Evolutionary conservation across 1,140 invertebrate genomes (phyloP).

Genomic region (Bradysia coprophila): DNA sequence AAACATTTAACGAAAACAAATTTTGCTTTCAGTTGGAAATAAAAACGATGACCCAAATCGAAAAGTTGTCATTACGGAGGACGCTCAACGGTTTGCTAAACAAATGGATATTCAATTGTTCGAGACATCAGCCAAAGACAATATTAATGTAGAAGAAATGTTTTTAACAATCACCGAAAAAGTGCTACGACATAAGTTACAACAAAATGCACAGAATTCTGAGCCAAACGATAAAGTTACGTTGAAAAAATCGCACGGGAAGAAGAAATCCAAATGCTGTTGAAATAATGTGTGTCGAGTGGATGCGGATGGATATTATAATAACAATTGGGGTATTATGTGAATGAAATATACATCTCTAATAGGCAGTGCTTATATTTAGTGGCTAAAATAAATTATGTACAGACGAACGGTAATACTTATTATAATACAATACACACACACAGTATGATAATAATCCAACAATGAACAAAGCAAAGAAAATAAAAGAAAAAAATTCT

Average conservation of each 20-base stretch:
- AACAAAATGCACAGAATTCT: slow-evolving; percentile 15
- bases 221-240: slow-evolving; percentile 34
- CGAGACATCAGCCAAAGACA: slow-evolving; percentile 98
- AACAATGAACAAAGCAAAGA: too few species aligned
- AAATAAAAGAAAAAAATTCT: too few species aligned
- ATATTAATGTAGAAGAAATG: slow-evolving; percentile 96
- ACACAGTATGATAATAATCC: too few species aligned
- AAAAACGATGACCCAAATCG: slow-evolving; percentile 95
- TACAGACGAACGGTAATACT: too few species aligned
- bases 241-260: slow-evolving; percentile 15
- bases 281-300: too few species aligned
- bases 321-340: too few species aligned
- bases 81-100: slow-evolving; percentile 90
- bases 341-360: too few species aligned
- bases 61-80: slow-evolving; percentile 92
- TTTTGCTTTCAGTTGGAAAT: slow-evolving; percentile 86
- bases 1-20: too few species aligned
- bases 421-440: too few species aligned
- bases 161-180: slow-evolving; percentile 49
- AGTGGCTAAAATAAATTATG: too few species aligned
- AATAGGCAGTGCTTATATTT: too few species aligned
- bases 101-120: slow-evolving; percentile 94
- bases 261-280: slow-evolving; percentile 1
- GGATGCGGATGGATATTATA: too few species aligned
- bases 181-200: slow-evolving; percentile 25